phyloP scores from a whole-genome alignment of 2,113 vertebrate genomes.

The Pollimyrus isidori region DNA sequence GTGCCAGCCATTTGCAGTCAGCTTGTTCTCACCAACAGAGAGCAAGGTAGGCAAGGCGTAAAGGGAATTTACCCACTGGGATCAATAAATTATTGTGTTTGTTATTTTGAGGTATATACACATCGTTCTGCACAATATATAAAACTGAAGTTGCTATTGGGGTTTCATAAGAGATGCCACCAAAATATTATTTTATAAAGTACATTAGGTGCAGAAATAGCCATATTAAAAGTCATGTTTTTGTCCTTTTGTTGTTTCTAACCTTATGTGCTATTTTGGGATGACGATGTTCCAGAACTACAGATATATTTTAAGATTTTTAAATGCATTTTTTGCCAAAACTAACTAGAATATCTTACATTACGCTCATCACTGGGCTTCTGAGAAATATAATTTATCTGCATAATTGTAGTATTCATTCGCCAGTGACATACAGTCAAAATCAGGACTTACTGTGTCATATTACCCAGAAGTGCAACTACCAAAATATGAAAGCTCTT shows the following conservation, averaged over 20 bases:
- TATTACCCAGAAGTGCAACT: not conserved
- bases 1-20: too few species aligned
- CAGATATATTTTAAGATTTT: not conserved
- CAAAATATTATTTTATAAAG: not conserved
- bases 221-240: not conserved
- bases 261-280: not conserved
- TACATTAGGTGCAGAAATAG: not conserved
- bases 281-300: not conserved
- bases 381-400: not conserved
- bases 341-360: not conserved
- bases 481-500: not conserved
- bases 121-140: not conserved
- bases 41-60: too few species aligned
- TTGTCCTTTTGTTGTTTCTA: not conserved
- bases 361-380: not conserved
- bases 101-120: not conserved
- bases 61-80: too few species aligned
- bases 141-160: not conserved
- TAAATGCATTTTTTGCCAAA: not conserved
- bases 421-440: too few species aligned
- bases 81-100: too few species aligned
- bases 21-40: too few species aligned
- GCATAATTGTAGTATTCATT: not conserved
- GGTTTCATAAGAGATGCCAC: not conserved
- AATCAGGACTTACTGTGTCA: not conserved